Evolutionary conservation across 2,888 invertebrate genomes (phyloP).

Genomic region (Philereme transversata): DNA sequence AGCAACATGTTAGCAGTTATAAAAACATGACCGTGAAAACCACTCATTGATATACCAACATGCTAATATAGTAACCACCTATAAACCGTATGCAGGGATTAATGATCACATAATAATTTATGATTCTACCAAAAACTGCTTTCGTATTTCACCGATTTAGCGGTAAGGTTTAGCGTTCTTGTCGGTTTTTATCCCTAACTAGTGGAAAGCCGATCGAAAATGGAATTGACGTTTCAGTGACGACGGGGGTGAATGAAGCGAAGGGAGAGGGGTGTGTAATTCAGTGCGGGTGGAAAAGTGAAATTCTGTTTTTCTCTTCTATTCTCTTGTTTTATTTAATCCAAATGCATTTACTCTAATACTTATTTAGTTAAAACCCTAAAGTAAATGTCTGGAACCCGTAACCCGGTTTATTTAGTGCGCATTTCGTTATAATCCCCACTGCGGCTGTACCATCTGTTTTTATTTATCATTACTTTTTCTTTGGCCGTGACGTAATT

Average conservation of each 20-base stretch:
- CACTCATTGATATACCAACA: too few species aligned
- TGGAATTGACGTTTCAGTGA: slow-evolving; percentile 72
- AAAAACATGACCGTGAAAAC: too few species aligned
- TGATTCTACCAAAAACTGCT: too few species aligned
- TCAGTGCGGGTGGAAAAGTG: slow-evolving; percentile 57
- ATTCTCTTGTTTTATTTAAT: slow-evolving; percentile 51
- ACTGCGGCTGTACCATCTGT: slow-evolving; percentile 34
- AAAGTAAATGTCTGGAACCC: slow-evolving; percentile 19
- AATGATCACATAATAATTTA: too few species aligned
- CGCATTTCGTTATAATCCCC: slow-evolving; percentile 27
- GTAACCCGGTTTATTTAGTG: slow-evolving; percentile 17
- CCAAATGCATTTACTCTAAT: slow-evolving; percentile 47
- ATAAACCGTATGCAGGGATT: too few species aligned
- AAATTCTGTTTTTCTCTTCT: slow-evolving; percentile 59
- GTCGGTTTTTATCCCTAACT: slow-evolving; percentile 38
- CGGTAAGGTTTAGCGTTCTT: slow-evolving; percentile 3
- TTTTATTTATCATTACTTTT: slow-evolving; percentile 37
- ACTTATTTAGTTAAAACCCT: slow-evolving; percentile 26
- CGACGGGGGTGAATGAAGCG: slow-evolving; percentile 61
- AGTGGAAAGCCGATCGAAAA: slow-evolving; percentile 66
- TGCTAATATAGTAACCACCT: too few species aligned
- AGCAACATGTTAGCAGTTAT: too few species aligned
- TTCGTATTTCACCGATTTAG: not conserved
- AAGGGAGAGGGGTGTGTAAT: slow-evolving; percentile 56
- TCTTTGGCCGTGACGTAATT: slow-evolving; percentile 38